A percentile compares a stretch with the other conserved stretches of the same genome.
Conservation (phyloP, 1,140 invertebrate genomes). For the Pseudoatta argentina region DNA sequence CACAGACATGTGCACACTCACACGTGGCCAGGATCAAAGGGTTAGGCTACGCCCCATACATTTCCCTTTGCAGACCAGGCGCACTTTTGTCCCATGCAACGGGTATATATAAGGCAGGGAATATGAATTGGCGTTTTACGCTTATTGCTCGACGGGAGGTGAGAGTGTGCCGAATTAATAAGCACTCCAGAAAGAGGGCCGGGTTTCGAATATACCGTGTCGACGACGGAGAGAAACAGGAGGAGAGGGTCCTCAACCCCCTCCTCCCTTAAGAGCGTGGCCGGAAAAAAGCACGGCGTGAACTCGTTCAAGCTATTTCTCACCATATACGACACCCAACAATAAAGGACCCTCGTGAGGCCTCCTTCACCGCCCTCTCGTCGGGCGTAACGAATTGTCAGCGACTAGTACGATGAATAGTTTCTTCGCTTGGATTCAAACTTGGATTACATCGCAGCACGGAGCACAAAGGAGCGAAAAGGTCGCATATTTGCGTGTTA, state of each 20-base stretch:
- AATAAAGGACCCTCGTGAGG: slow-evolving; percentile 62
- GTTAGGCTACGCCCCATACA: slow-evolving; percentile 71
- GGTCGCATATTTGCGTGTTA: slow-evolving; percentile 2
- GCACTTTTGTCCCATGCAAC: slow-evolving; percentile 76
- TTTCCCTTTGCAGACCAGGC: slow-evolving; percentile 69
- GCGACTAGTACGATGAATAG: slow-evolving; percentile 49
- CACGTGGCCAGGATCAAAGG: slow-evolving; percentile 70
- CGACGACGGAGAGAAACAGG: slow-evolving; percentile 65
- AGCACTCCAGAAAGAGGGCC: slow-evolving; percentile 78
- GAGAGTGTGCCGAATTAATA: slow-evolving; percentile 84
- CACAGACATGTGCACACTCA: slow-evolving; percentile 26
- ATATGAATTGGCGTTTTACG: slow-evolving; percentile 84
- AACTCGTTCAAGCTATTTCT: slow-evolving; percentile 75
- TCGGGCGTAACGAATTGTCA: slow-evolving; percentile 60
- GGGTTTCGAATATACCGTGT: slow-evolving; percentile 71
- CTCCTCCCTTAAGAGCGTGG: slow-evolving; percentile 50
- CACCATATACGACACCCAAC: slow-evolving; percentile 58
- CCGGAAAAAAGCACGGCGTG: slow-evolving; percentile 71
- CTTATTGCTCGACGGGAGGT: slow-evolving; percentile 81
- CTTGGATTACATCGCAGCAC: slow-evolving; percentile 19
- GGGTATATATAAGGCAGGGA: slow-evolving; percentile 77
- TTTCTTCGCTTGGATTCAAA: slow-evolving; percentile 25
- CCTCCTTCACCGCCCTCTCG: slow-evolving; percentile 47
- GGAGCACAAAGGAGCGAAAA: neutral
- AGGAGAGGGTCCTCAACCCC: slow-evolving; percentile 68